Conservation (phyloP, 2,888 invertebrate species). For the Brachylomia viminalis region DNA sequence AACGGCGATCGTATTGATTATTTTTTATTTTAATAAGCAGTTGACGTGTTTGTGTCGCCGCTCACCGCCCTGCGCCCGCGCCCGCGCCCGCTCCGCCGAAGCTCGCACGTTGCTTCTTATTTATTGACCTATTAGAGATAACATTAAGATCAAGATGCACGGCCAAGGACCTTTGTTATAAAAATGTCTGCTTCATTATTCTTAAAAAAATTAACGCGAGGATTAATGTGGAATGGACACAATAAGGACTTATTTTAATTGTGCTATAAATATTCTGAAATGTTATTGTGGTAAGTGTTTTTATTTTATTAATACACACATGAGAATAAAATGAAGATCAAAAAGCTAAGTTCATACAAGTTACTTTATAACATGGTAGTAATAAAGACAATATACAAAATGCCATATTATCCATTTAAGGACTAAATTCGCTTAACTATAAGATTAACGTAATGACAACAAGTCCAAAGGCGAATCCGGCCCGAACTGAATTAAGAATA, state of each 20-base stretch:
- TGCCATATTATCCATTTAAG: slow-evolving; percentile 20
- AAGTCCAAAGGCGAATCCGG: slow-evolving; percentile 10
- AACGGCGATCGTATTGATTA: slow-evolving; percentile 82
- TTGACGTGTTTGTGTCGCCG: slow-evolving; percentile 85
- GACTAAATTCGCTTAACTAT: not conserved
- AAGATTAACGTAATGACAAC: slow-evolving; percentile 18
- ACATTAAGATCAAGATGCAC: slow-evolving; percentile 91
- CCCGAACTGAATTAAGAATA: not conserved
- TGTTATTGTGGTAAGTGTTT: slow-evolving; percentile 32
- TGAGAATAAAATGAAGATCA: slow-evolving; percentile 21
- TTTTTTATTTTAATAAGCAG: slow-evolving; percentile 88
- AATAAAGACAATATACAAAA: slow-evolving; percentile 26
- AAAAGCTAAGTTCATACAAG: slow-evolving; percentile 20
- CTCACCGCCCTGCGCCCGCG: slow-evolving; percentile 36
- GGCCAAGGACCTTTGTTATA: slow-evolving; percentile 91
- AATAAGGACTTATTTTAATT: slow-evolving; percentile 57
- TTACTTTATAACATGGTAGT: slow-evolving; percentile 7
- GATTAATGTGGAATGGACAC: slow-evolving; percentile 78
- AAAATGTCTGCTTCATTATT: slow-evolving; percentile 90
- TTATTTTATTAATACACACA: slow-evolving; percentile 17
- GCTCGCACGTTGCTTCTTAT: slow-evolving; percentile 90
- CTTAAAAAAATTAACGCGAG: slow-evolving; percentile 85
- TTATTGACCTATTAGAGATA: slow-evolving; percentile 91
- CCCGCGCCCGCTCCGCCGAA: slow-evolving; percentile 72
- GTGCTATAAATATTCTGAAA: slow-evolving; percentile 51